Evolutionary conservation across 2,797 vertebrate genomes (phyloP).

Genomic region (Harpagifer antarcticus): DNA sequence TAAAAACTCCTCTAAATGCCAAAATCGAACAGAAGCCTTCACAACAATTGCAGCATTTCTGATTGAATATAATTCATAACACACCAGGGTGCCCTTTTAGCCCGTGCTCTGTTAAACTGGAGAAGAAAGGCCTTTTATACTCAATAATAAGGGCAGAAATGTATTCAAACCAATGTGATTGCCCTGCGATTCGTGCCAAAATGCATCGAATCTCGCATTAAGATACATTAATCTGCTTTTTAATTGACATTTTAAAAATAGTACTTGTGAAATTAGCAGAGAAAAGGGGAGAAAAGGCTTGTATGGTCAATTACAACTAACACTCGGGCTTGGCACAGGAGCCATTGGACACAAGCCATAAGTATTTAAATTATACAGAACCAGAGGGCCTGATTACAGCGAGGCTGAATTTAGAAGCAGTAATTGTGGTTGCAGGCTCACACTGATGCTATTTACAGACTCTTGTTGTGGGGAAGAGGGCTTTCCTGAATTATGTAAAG

Average conservation of each 20-base stretch:
- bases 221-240: slow-evolving; percentile 79
- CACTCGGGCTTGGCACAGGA: slow-evolving; percentile 79
- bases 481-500: slow-evolving; percentile 45
- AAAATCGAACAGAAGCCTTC: slow-evolving; percentile 32
- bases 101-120: slow-evolving; percentile 22
- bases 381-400: slow-evolving; percentile 79
- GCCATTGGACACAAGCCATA: slow-evolving; percentile 80
- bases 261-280: slow-evolving; percentile 81
- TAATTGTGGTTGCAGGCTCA: slow-evolving; percentile 69
- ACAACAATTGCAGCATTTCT: slow-evolving; percentile 42
- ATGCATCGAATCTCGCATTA: slow-evolving; percentile 79
- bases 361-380: slow-evolving; percentile 80
- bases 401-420: slow-evolving; percentile 73
- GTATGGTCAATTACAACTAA: slow-evolving; percentile 83
- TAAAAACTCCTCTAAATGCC: slow-evolving; percentile 33
- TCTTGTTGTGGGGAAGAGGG: slow-evolving; percentile 60
- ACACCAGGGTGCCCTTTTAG: slow-evolving; percentile 34
- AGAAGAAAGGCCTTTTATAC: slow-evolving; percentile 58
- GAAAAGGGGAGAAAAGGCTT: slow-evolving; percentile 78
- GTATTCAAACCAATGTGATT: slow-evolving; percentile 70
- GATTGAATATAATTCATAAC: slow-evolving; percentile 40
- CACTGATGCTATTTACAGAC: slow-evolving; percentile 70
- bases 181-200: slow-evolving; percentile 73
- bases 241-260: slow-evolving; percentile 83
- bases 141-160: slow-evolving; percentile 62